phyloP scores from a whole-genome alignment of 2,797 vertebrate genomes.

The Brotula barbata region DNA sequence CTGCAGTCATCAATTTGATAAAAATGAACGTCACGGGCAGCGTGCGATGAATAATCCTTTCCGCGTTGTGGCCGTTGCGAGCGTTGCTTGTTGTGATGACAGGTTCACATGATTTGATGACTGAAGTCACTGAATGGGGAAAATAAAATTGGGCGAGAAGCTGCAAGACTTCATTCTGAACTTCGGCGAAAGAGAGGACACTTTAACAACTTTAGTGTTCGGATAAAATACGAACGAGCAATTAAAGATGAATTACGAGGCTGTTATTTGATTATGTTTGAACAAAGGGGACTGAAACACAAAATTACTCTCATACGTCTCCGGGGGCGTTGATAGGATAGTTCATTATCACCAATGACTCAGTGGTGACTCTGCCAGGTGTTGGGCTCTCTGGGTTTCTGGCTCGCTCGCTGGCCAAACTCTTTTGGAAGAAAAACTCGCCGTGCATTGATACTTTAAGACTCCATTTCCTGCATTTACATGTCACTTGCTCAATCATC shows the following conservation, averaged over 20 bases:
- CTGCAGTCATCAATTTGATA: conserved; percentile 59
- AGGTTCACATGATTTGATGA: conserved; percentile 35
- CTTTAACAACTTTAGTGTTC: conserved; percentile 28
- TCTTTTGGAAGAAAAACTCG: conserved; percentile 50
- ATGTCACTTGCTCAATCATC: background rate
- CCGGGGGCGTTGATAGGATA: conserved; percentile 50
- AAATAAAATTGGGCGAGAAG: conserved; percentile 37
- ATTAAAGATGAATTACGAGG: conserved; percentile 39
- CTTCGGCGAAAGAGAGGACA: conserved; percentile 1
- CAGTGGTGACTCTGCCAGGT: conserved; percentile 60
- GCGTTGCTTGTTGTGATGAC: conserved; percentile 43
- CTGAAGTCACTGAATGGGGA: conserved; percentile 29
- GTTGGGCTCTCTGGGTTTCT: conserved; percentile 45
- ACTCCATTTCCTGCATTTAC: conserved; percentile 20
- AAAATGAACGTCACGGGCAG: conserved; percentile 28
- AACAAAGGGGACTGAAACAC: conserved; percentile 19
- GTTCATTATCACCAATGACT: conserved; percentile 54
- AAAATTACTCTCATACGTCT: conserved; percentile 50
- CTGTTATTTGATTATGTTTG: conserved; percentile 46
- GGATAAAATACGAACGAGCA: conserved; percentile 36
- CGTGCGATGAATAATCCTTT: conserved; percentile 41
- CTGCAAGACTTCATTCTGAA: conserved; percentile 32
- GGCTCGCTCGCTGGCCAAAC: conserved; percentile 30
- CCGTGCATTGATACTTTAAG: conserved; percentile 36
- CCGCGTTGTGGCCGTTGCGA: conserved; percentile 44